Evolutionary conservation across 2,888 invertebrate genomes (phyloP).

Genomic region (Drosophila gaucha): DNA sequence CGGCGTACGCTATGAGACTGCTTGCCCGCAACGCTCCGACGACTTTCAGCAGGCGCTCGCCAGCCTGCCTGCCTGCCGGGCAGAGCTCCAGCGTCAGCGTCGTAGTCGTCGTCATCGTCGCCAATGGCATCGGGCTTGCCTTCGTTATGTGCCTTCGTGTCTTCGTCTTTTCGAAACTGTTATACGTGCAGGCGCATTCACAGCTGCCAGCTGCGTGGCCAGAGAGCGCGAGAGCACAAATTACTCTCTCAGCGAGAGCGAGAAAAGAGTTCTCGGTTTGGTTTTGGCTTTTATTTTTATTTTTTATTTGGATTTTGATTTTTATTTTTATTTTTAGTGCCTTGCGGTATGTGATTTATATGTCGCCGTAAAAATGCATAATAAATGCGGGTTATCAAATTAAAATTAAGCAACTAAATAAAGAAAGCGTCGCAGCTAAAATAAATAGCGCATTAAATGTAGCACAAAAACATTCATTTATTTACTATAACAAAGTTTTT

Average conservation of each 20-base stretch:
- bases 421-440: conserved; percentile 1
- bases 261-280: conserved; percentile 16
- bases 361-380: conserved; percentile 53
- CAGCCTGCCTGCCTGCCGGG: conserved; percentile 39
- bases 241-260: not conserved
- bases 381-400: conserved; percentile 54
- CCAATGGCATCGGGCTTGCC: conserved; percentile 6
- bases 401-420: conserved; percentile 44
- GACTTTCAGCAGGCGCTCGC: conserved; percentile 61
- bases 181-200: conserved; percentile 45
- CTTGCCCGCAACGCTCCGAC: conserved; percentile 72
- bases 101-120: conserved; percentile 7
- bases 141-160: conserved; percentile 23
- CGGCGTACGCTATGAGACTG: conserved; percentile 77
- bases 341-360: conserved; percentile 58
- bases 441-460: conserved; percentile 18
- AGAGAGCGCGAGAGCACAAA: conserved; percentile 12
- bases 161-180: conserved; percentile 41
- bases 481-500: not conserved
- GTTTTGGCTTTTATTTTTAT: conserved; percentile 13
- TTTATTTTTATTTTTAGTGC: conserved; percentile 50
- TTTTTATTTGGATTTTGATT: conserved; percentile 35
- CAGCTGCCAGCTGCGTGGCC: conserved; percentile 5
- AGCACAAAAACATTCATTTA: not conserved
- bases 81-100: conserved; percentile 12